A percentile compares a stretch with the other conserved stretches of the same genome.
Conservation (phyloP, 2,888 invertebrate genomes). For the Cactoblastis cactorum region DNA sequence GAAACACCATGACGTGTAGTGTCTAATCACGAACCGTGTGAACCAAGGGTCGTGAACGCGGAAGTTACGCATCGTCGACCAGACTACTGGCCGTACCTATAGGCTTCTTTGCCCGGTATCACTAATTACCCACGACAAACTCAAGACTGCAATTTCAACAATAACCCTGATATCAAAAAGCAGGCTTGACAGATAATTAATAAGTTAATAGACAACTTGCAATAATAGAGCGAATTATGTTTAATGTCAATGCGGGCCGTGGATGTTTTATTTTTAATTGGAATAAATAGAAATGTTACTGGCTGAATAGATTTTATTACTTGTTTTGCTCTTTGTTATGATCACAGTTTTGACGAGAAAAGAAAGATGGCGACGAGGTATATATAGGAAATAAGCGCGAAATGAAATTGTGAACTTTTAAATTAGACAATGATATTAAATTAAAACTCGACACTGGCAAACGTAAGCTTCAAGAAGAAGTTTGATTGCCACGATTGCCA, state of each 20-base stretch:
- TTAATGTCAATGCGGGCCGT: not conserved
- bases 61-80: conserved; percentile 17
- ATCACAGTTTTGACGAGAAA: no score
- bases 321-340: no score
- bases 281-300: not conserved
- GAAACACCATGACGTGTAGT: not conserved
- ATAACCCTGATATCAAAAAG: not conserved
- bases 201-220: not conserved
- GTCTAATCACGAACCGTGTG: conserved; percentile 15
- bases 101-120: conserved; percentile 3
- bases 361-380: no score
- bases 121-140: conserved; percentile 5
- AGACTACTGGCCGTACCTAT: not conserved
- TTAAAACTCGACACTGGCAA: no score
- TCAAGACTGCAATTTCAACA: not conserved
- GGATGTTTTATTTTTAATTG: not conserved
- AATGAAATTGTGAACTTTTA: no score
- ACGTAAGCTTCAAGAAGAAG: no score
- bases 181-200: not conserved
- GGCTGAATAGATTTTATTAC: not conserved
- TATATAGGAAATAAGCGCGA: no score
- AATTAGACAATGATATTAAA: no score
- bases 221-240: not conserved
- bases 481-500: no score
- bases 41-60: conserved; percentile 16